A percentile compares a stretch with the other conserved stretches of the same genome.
These are phyloP conservation scores for Eubasilissa splendida DNA, from an alignment of 2,888 invertebrate species.

Conservation along the genomic window DNA sequence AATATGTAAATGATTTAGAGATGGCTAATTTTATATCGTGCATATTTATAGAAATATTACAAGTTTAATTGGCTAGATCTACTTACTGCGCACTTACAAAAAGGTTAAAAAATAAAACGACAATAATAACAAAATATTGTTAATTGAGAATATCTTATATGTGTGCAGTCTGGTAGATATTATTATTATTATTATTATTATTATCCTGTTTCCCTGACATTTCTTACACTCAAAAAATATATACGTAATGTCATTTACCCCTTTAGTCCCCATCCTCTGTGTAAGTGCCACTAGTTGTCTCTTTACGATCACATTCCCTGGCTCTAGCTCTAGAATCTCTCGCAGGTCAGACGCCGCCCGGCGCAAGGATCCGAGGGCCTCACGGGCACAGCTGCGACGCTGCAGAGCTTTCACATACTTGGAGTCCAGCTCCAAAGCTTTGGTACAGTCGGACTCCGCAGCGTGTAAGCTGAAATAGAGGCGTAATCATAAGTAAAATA, in stretches of 20 bases:
- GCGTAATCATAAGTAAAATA: background rate
- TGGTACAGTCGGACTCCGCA: slow-evolving; percentile 86
- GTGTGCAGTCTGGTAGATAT: too few relatives aligned
- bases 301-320: slow-evolving; percentile 81
- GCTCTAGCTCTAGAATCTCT: slow-evolving; percentile 82
- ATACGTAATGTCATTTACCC: slow-evolving; percentile 63
- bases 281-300: slow-evolving; percentile 74
- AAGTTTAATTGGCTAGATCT: too few relatives aligned
- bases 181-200: too few relatives aligned
- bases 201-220: too few relatives aligned
- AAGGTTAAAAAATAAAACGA: too few relatives aligned
- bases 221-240: too few relatives aligned
- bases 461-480: slow-evolving; percentile 72
- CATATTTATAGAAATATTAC: too few relatives aligned
- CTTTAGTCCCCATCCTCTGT: slow-evolving; percentile 70
- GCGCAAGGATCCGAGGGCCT: slow-evolving; percentile 79
- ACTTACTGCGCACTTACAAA: too few relatives aligned
- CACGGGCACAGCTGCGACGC: slow-evolving; percentile 84
- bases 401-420: slow-evolving; percentile 89
- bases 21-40: too few relatives aligned
- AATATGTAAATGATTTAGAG: too few relatives aligned
- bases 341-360: slow-evolving; percentile 82
- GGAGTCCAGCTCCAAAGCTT: slow-evolving; percentile 83
- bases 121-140: too few relatives aligned
- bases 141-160: too few relatives aligned